Evolutionary conservation across 2,797 vertebrate genomes (phyloP).

Genomic region (Xenops minutus): DNA sequence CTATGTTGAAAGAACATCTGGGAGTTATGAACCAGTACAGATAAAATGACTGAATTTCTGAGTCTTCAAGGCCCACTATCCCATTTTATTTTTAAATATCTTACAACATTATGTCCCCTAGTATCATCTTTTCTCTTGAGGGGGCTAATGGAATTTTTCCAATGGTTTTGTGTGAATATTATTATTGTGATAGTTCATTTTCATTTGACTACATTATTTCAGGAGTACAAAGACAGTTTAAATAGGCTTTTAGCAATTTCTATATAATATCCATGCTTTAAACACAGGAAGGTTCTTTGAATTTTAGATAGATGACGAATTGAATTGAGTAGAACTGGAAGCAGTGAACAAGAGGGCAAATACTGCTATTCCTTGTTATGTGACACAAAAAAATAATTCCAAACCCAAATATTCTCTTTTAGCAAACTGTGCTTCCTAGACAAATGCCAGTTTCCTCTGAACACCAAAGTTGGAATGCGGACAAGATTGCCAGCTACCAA

Average conservation of each 20-base stretch:
- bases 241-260: not conserved
- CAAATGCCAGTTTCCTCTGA: not conserved
- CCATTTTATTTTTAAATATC: not conserved
- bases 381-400: not conserved
- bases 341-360: not conserved
- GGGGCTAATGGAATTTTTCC: not conserved
- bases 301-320: not conserved
- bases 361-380: rapidly evolving
- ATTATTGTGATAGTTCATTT: not conserved
- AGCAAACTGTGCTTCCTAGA: not conserved
- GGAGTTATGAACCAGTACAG: not conserved
- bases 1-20: not conserved
- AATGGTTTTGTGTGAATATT: not conserved
- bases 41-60: not conserved
- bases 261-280: not conserved
- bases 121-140: not conserved
- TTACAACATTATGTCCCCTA: not conserved
- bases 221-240: not conserved
- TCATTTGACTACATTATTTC: not conserved
- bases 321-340: not conserved
- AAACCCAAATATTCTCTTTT: not conserved
- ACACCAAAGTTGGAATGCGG: not conserved
- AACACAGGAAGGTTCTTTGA: not conserved
- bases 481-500: not conserved
- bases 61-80: not conserved